Evolutionary conservation across 2,888 invertebrate species (phyloP).

Genomic region (Coremacera marginata): DNA sequence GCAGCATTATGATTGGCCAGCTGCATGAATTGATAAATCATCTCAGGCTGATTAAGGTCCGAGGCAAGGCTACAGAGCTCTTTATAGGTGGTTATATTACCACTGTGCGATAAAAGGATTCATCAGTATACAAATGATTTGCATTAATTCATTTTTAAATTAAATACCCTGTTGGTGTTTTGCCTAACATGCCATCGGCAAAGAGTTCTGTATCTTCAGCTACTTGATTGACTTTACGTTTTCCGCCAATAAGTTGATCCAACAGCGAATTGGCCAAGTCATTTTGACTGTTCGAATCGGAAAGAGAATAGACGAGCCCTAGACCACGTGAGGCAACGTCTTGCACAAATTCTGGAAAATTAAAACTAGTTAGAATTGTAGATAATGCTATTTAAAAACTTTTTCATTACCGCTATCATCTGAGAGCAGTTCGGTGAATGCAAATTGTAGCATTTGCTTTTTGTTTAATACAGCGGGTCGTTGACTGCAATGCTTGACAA

Average conservation of each 20-base stretch:
- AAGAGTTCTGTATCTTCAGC: constrained; percentile 87
- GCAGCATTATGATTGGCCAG: constrained; percentile 93
- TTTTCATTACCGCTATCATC: constrained; percentile 83
- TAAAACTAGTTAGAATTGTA: not conserved
- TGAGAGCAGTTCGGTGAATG: constrained; percentile 88
- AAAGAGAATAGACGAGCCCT: constrained; percentile 87
- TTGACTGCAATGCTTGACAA: constrained; percentile 84
- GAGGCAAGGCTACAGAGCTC: constrained; percentile 94
- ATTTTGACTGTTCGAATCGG: constrained; percentile 78
- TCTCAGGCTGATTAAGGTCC: constrained; percentile 93
- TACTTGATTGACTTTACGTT: constrained; percentile 80
- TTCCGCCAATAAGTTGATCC: constrained; percentile 85
- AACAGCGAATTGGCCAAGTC: constrained; percentile 83
- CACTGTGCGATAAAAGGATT: constrained; percentile 71
- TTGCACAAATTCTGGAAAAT: constrained; percentile 84
- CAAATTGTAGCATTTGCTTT: constrained; percentile 79
- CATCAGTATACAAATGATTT: not conserved
- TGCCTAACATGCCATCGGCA: constrained; percentile 88
- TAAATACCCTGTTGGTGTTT: constrained; percentile 84
- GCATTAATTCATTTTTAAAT: not conserved
- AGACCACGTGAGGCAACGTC: constrained; percentile 94
- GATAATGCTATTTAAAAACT: no score
- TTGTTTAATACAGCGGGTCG: constrained; percentile 77
- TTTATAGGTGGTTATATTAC: constrained; percentile 91
- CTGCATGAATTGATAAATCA: constrained; percentile 96